Base-by-base conservation (phyloP, 2,113 vertebrate species). In the Pangasianodon gigas region DNA sequence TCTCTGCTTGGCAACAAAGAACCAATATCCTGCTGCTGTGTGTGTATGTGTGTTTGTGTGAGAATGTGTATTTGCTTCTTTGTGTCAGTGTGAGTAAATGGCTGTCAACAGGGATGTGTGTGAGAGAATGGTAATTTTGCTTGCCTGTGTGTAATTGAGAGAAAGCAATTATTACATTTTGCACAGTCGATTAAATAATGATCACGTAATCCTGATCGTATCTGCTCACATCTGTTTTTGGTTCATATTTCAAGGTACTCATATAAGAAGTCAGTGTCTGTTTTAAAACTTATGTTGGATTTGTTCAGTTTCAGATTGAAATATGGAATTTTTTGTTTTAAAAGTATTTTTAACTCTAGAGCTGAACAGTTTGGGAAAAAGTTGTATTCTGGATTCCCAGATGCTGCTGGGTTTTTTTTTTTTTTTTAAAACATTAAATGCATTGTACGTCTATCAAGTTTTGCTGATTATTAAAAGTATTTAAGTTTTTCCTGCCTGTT, bases 1-100 rank as follows among this genome's bases (percentile, higher is more conserved):
- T 91, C 89, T 82, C 83, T 93, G 90, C 86, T 65, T 52, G 26
- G 88, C 89, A 92, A 93, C 92, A 94, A 93, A 93, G 88, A 87
- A 89, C 62, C 90, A 92, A 91, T 92, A 92, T 93, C 93, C 93
- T 91, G 90, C 69, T 91, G 65, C 48, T 77, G 18, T 29, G 74
- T 46, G 87, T 85, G 62, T n/a, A 4, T 67, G 7, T 71, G 69
- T 46, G 74, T 44, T 21, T 77, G 75, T 91, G 65, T 91, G 90
- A 54, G 52, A 26, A 80, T 71, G n/a, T 84, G 32, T 44, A 79
- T 48, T 9, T 46, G 65, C 84, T 83, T 87, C 77, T 84, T 44
- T 84, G 52, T 81, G 62, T 69, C 79, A 41, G 65, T 71, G 80
- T 84, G 81, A 84, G 54, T 41, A 84, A 60, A 84, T 41, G 81